Evolutionary conservation across 2,797 vertebrate species (phyloP).

Genomic region (Thamnophis elegans): DNA sequence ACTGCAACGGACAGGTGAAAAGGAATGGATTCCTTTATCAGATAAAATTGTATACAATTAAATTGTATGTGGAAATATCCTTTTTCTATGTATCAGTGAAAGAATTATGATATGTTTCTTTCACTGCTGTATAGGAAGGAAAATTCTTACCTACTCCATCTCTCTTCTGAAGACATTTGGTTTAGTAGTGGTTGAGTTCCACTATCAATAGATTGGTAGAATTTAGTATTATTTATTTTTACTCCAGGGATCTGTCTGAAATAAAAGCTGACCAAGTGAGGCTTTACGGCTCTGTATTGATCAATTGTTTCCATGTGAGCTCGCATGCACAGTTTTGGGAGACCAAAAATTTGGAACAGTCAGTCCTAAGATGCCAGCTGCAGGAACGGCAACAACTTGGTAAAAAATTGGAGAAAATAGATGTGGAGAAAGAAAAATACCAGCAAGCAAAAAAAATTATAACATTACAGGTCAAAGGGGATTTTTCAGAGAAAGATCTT

Average conservation of each 20-base stretch:
- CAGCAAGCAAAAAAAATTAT: slow-evolving; percentile 48
- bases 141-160: neutral
- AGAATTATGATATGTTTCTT: neutral
- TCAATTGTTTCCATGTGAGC: slow-evolving; percentile 70
- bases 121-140: neutral
- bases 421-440: slow-evolving; percentile 60
- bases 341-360: slow-evolving; percentile 40
- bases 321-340: slow-evolving; percentile 46
- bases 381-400: slow-evolving; percentile 62
- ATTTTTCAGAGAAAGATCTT: slow-evolving; percentile 70
- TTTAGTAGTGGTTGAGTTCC: neutral
- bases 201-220: neutral
- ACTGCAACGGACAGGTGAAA: slow-evolving; percentile 86
- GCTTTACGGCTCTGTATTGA: slow-evolving; percentile 80
- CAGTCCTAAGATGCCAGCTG: slow-evolving; percentile 40
- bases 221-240: slow-evolving; percentile 28
- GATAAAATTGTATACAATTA: neutral
- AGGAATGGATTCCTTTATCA: fast-evolving
- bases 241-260: slow-evolving; percentile 82
- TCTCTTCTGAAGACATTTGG: neutral
- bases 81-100: neutral
- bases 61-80: neutral
- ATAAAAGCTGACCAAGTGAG: slow-evolving; percentile 81
- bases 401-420: slow-evolving; percentile 46
- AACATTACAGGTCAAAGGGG: slow-evolving; percentile 50